Conservation (phyloP, 2,113 vertebrate genomes). For the Lota lota region DNA sequence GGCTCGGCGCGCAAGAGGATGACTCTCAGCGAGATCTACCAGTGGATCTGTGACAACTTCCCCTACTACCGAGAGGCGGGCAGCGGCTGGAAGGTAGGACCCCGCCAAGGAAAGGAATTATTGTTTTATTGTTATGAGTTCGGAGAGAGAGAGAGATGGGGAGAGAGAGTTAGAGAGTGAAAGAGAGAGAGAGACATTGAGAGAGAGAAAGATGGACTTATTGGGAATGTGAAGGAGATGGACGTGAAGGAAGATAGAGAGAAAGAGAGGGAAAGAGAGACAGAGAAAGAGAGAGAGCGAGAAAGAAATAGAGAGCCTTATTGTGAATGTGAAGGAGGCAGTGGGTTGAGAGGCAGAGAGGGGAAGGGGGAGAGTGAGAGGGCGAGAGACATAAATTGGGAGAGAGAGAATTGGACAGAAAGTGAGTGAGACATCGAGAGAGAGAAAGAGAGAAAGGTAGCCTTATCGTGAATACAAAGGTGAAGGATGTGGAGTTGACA, state of each 20-base stretch:
- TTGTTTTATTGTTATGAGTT: too few species aligned
- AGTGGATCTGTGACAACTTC: conserved; percentile 85
- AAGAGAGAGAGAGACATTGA: background rate
- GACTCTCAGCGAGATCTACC: conserved; percentile 93
- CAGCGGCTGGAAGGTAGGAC: conserved; percentile 90
- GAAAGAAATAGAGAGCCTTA: background rate
- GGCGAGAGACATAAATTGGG: background rate
- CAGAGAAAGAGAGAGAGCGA: background rate
- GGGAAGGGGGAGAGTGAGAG: background rate
- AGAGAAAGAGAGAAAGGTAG: background rate
- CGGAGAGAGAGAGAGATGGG: too few species aligned
- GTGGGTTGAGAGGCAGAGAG: background rate
- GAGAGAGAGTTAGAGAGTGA: background rate
- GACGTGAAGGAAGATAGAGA: background rate
- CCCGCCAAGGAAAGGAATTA: too few species aligned
- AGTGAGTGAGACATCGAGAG: background rate
- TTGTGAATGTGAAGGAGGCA: background rate
- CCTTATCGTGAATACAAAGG: too few species aligned
- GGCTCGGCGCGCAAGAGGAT: conserved; percentile 89
- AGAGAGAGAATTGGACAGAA: too few species aligned
- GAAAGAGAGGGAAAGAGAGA: background rate
- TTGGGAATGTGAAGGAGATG: too few species aligned
- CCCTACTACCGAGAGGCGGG: conserved; percentile 91
- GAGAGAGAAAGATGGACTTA: background rate
- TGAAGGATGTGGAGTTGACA: background rate